These are phyloP conservation scores for Stegana nigrithorax DNA, from an alignment of 2,888 invertebrate genomes.

Conservation along the genomic window DNA sequence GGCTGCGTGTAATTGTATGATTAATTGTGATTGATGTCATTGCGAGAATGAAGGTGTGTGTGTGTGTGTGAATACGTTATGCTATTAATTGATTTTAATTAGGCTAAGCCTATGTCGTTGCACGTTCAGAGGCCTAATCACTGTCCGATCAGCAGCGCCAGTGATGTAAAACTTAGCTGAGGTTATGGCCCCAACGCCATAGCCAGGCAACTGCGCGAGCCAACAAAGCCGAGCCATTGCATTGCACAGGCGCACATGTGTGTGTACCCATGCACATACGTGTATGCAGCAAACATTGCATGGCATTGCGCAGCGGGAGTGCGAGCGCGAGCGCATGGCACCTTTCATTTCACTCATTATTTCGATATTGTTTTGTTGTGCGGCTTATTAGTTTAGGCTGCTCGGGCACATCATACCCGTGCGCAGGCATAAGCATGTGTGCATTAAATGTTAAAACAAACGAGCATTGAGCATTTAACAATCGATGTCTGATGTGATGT, in stretches of 20 bases:
- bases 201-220: neutral
- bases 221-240: neutral
- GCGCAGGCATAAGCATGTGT: no score
- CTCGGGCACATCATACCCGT: no score
- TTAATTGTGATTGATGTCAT: neutral
- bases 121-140: neutral
- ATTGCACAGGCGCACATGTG: no score
- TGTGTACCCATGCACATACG: no score
- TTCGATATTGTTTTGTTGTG: neutral
- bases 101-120: no score
- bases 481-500: slow-evolving; percentile 24
- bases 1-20: no score
- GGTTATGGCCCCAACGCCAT: neutral
- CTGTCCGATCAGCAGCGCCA: neutral
- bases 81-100: neutral
- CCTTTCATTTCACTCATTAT: slow-evolving; percentile 2
- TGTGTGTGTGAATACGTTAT: neutral
- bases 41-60: neutral
- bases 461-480: no score
- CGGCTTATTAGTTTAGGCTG: neutral
- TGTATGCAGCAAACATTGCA: no score
- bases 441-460: no score
- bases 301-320: neutral
- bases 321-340: no score
- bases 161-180: neutral